Conservation (phyloP, 2,888 invertebrate species). For the Pteria penguin region DNA sequence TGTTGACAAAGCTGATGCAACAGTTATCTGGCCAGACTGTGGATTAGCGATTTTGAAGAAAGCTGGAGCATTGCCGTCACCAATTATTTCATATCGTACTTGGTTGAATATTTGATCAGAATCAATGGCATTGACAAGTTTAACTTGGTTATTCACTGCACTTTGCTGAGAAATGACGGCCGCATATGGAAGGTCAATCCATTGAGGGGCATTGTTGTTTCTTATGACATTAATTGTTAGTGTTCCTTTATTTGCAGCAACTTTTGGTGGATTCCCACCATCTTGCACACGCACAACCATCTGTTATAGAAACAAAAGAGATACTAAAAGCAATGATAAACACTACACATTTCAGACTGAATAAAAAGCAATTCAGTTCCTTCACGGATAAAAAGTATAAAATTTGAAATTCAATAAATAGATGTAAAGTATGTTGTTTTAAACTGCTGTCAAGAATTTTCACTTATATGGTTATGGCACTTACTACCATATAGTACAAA, state of each 20-base stretch:
- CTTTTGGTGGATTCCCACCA: slow-evolving; percentile 45
- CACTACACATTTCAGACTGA: no score
- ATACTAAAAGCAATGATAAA: not conserved
- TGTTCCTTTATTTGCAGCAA: slow-evolving; percentile 38
- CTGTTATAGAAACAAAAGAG: slow-evolving; percentile 29
- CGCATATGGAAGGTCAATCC: slow-evolving; percentile 41
- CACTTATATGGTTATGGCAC: no score
- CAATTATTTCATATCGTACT: slow-evolving; percentile 60
- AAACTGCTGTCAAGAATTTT: no score
- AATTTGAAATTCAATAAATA: no score
- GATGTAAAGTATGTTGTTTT: no score
- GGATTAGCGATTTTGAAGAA: slow-evolving; percentile 63
- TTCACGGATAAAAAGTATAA: no score
- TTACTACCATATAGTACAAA: no score
- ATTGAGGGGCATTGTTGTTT: slow-evolving; percentile 48
- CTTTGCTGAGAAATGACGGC: slow-evolving; percentile 34
- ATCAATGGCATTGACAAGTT: slow-evolving; percentile 45
- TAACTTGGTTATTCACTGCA: slow-evolving; percentile 27
- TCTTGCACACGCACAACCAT: slow-evolving; percentile 49
- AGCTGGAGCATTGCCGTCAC: slow-evolving; percentile 60
- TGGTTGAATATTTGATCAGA: slow-evolving; percentile 32
- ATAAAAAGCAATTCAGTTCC: no score
- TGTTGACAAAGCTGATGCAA: slow-evolving; percentile 45
- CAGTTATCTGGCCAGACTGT: slow-evolving; percentile 56
- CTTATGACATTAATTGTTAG: slow-evolving; percentile 48